These are phyloP conservation scores for Mirounga angustirostris DNA, from an alignment of 2,113 vertebrate species.

Conservation along the genomic window DNA sequence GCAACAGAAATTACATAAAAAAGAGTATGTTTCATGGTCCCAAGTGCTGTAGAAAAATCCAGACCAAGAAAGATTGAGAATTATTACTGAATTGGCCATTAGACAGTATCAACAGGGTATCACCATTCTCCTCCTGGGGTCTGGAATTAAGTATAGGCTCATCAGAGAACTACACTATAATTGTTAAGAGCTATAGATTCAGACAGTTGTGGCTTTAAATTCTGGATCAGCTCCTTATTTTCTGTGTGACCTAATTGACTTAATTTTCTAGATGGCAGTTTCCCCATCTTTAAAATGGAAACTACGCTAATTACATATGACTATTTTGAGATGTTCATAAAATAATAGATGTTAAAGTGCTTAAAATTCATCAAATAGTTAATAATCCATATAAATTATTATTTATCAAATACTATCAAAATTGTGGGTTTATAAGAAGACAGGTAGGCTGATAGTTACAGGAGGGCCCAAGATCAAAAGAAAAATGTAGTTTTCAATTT, in stretches of 20 bases:
- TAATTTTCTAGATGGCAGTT: neutral
- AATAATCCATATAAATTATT: slow-evolving; percentile 7
- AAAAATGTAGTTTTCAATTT: neutral
- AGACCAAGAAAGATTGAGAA: neutral
- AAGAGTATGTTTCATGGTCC: neutral
- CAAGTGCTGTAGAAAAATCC: neutral
- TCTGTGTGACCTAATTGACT: neutral
- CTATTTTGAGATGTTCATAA: neutral
- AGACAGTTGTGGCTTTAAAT: neutral
- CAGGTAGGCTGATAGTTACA: neutral
- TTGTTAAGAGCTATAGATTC: neutral
- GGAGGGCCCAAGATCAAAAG: neutral
- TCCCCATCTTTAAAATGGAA: neutral
- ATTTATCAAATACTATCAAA: neutral
- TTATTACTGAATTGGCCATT: neutral
- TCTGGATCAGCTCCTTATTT: neutral
- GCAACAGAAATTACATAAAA: neutral
- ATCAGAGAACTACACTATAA: neutral
- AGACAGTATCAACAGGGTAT: neutral
- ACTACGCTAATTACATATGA: neutral
- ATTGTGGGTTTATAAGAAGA: neutral
- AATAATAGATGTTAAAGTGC: neutral
- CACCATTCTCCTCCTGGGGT: neutral
- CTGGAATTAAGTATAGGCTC: neutral
- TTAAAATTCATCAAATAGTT: neutral